Evolutionary conservation across 2,888 invertebrate species (phyloP), one percentile per base, ranked within the genome.

Genomic region (Adineta ricciae): DNA sequence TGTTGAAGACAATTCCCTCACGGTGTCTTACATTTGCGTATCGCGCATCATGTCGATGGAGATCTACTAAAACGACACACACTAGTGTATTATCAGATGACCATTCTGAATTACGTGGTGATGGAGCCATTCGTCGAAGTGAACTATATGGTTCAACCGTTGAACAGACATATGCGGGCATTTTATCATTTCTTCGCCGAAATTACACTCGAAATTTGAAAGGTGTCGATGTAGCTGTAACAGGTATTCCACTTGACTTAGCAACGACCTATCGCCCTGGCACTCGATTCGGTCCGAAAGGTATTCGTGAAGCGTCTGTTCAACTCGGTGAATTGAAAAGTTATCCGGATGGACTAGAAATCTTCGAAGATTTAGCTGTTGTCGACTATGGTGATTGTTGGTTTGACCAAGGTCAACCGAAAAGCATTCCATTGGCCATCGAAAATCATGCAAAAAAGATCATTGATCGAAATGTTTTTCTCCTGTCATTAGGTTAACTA

Each of bases 191-290:
- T 78, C 41, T 78, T 24, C 78, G 78, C 41, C 78, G 78, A 36
- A 78, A 78, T 41, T 78, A 78, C n/a, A 78, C 78, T 8, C 38
- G 78, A 24, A 78, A 78, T 41, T 78, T 78, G n/a, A 41, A n/a
- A 24, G 89, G 89, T 83, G 87, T 90, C n/a, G 89, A 90, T 86
- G 89, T 88, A 5, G 90, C 90, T 86, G 89, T 90, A 87, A 88
- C 90, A 36, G 90, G 90, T 7, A 88, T 90, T 72, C 90, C 90
- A 0, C 86, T 90, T 32, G 90, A 90, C 84, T 87, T 87, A 72
- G 90, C 90, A 0, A 88, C 89, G 14, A 89, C 89, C 9, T 89
- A 89, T 86, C 86, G 90, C 16, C 87, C 90, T 2, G 90, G 90
- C 0, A 88, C 90, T 2, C 86, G 90, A 83, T 88, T 89, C 86